These are phyloP conservation scores for Temnothorax curvispinosus DNA, from an alignment of 1,140 invertebrate genomes.

Conservation along the genomic window DNA sequence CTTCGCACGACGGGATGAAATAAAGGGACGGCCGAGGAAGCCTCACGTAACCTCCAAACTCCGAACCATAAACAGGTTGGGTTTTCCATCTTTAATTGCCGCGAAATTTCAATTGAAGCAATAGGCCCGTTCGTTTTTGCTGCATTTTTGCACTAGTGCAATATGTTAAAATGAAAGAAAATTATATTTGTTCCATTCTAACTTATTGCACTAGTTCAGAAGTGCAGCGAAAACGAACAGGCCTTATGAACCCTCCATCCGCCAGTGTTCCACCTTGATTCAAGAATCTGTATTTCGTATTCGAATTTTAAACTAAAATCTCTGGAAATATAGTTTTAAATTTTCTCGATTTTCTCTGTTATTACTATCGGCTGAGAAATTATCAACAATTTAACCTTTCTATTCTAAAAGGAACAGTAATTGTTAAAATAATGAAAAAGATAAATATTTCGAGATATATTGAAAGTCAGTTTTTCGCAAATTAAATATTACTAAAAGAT, in stretches of 20 bases:
- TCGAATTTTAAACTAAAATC: neutral
- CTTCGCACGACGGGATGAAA: neutral
- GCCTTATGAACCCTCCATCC: no score
- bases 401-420: neutral
- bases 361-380: neutral
- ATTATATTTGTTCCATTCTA: no score
- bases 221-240: no score
- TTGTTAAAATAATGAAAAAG: neutral
- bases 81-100: constrained; percentile 67
- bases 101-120: constrained; percentile 72
- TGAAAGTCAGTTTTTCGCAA: neutral
- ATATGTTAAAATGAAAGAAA: no score
- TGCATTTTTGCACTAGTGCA: no score
- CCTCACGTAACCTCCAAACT: constrained; percentile 73
- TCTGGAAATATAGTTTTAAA: neutral
- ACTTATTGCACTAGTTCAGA: no score
- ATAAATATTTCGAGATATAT: neutral
- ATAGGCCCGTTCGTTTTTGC: no score
- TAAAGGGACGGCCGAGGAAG: constrained; percentile 35
- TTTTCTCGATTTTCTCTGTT: neutral
- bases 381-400: neutral
- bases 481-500: neutral
- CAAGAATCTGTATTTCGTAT: neutral
- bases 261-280: neutral
- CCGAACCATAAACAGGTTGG: constrained; percentile 66